Conservation (phyloP, 1,140 invertebrate genomes). For the Lasioglossum baleicum region DNA sequence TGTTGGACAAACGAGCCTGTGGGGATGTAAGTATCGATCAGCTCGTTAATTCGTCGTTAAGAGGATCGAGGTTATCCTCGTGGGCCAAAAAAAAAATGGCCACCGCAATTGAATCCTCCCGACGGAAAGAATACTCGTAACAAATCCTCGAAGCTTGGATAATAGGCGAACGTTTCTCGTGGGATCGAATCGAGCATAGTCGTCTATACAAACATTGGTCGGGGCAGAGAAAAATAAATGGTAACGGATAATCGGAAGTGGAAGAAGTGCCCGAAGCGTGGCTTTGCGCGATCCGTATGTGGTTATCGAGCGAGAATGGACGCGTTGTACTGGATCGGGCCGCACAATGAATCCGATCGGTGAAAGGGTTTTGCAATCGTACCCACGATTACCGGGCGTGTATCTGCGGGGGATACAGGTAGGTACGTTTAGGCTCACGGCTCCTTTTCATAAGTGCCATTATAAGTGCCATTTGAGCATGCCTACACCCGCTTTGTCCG, state of each 20-base stretch:
- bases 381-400: conserved; percentile 26
- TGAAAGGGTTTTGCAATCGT: conserved; percentile 56
- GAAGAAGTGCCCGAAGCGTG: conserved; percentile 49
- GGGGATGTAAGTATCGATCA: background rate
- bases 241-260: conserved; percentile 43
- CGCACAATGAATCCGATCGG: conserved; percentile 39
- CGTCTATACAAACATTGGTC: background rate
- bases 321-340: conserved; percentile 29
- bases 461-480: conserved; percentile 53
- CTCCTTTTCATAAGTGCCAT: conserved; percentile 49
- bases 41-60: background rate
- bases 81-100: background rate
- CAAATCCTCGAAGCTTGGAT: background rate
- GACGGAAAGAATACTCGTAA: background rate
- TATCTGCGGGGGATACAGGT: conserved; percentile 46
- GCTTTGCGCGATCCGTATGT: conserved; percentile 54
- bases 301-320: conserved; percentile 41
- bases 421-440: conserved; percentile 24
- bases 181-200: background rate
- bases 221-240: background rate
- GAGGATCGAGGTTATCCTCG: background rate
- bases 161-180: background rate
- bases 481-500: conserved; percentile 48
- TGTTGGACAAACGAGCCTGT: too few relatives aligned
- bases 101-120: background rate